These are phyloP conservation scores for Bubo bubo DNA, from an alignment of 2,113 vertebrate species.

Conservation along the genomic window DNA sequence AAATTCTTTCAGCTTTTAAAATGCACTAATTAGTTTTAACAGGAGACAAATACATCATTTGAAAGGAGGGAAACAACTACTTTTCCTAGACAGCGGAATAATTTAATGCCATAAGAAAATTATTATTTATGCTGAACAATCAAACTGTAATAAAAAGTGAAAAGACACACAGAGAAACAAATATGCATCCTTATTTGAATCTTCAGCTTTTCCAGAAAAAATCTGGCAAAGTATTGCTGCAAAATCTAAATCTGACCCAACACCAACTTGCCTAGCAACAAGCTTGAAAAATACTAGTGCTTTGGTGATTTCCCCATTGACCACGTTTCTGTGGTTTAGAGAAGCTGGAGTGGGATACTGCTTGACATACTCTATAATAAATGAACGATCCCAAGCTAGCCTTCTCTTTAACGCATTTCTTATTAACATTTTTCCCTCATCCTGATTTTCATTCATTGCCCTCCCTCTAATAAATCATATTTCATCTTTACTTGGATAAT, in stretches of 20 bases:
- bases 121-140: not conserved
- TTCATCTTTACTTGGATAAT: not conserved
- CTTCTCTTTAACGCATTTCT: not conserved
- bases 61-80: not conserved
- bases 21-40: not conserved
- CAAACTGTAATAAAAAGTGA: not conserved
- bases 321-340: not conserved
- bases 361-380: not conserved
- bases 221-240: not conserved
- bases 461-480: not conserved
- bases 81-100: not conserved
- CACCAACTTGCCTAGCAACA: not conserved
- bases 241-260: not conserved
- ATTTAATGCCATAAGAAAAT: not conserved
- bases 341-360: not conserved
- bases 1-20: not conserved
- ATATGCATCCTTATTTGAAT: not conserved
- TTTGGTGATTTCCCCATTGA: not conserved
- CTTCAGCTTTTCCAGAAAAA: not conserved
- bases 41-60: not conserved
- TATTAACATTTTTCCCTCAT: not conserved
- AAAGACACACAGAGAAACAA: not conserved
- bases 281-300: not conserved
- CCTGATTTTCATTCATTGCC: not conserved
- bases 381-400: not conserved